Evolutionary conservation across 2,797 vertebrate species (phyloP), one percentile per base, ranked within the genome.

Genomic region (Rhynchotus rufescens): DNA sequence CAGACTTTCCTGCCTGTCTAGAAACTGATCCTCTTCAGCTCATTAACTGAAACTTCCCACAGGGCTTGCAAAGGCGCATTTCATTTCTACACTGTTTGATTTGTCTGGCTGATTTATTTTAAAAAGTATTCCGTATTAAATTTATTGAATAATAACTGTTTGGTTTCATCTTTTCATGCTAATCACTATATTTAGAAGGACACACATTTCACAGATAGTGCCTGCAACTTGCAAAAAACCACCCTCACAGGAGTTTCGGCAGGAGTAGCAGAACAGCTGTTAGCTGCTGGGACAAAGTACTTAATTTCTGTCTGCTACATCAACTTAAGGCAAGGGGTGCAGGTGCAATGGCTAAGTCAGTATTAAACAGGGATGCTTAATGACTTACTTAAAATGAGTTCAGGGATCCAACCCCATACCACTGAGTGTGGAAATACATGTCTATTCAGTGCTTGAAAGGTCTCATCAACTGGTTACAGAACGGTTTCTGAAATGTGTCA

Each of bases 1-100:
- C 59, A 81, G 64, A 71, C 20, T 77, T 80, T 86, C 69, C 73
- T 84, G 81, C 72, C 84, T 80, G 51, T 88, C 62, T 92, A 49
- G 42, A 88, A 91, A 69, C 34, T n/a, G 69, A 75, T 74, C 64
- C 40, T 83, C 45, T 38, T 89, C 80, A 83, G 47, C 82, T 94
- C 77, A 84, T 85, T 88, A 91, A 60, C 36, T 77, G 76, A 72
- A 72, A 84, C 87, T 92, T 88, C 82, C 80, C 91, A 91, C 23
- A 67, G 56, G 72, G 60, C n/a, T 49, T 74, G 60, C 49, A 79
- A 82, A 90, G 62, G 36, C 9, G 1, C 36, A 47, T 89, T 91
- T 90, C 38, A 84, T 84, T 94, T 86, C 61, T 76, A 52, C 44
- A 54, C 15, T 76, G 54, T 74, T 82, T 83, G 34, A 76, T 80